Percentiles rank a stretch among this genome's conserved stretches.
phyloP scores from a whole-genome alignment of 1,140 invertebrate genomes.

The Drosophila mayri region DNA sequence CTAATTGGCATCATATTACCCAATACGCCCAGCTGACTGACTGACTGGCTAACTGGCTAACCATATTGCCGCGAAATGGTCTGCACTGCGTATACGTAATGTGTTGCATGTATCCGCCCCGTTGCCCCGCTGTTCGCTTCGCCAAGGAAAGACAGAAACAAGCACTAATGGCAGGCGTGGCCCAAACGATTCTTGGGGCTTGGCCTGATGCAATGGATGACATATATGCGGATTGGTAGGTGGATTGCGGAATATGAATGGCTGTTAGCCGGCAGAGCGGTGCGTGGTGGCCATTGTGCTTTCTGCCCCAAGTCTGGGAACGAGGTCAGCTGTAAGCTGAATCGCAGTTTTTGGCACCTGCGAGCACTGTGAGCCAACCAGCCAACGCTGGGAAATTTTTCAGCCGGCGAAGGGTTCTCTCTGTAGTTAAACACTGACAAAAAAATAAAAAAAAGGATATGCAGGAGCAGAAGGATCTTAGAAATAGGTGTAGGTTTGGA shows the following conservation, averaged over 20 bases:
- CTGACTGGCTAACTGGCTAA: not conserved
- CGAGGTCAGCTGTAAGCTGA: slow-evolving; percentile 31
- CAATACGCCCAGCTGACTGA: slow-evolving; percentile 9
- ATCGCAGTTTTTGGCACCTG: slow-evolving; percentile 39
- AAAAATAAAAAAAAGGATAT: not conserved
- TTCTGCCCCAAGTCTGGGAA: slow-evolving; percentile 20
- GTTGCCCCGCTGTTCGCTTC: not conserved
- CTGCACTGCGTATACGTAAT: slow-evolving; percentile 53
- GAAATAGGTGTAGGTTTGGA: not conserved
- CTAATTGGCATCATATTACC: slow-evolving; percentile 30
- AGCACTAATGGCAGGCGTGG: slow-evolving; percentile 30
- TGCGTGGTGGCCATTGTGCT: slow-evolving; percentile 16
- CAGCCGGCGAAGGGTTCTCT: slow-evolving; percentile 3
- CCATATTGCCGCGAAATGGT: slow-evolving; percentile 4
- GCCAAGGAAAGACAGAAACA: not conserved
- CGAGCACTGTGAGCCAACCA: not conserved
- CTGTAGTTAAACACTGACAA: not conserved
- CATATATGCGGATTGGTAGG: not conserved
- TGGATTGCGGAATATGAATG: not conserved
- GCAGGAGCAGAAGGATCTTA: not conserved
- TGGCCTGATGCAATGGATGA: slow-evolving; percentile 45
- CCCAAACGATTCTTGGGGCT: slow-evolving; percentile 28
- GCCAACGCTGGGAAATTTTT: slow-evolving; percentile 11
- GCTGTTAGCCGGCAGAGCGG: not conserved
- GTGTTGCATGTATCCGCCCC: slow-evolving; percentile 23